A percentile compares a stretch with the other conserved stretches of the same genome.
These are phyloP conservation scores for Onychomys arenicola DNA, from an alignment of 2,797 vertebrate species.

Conservation along the genomic window DNA sequence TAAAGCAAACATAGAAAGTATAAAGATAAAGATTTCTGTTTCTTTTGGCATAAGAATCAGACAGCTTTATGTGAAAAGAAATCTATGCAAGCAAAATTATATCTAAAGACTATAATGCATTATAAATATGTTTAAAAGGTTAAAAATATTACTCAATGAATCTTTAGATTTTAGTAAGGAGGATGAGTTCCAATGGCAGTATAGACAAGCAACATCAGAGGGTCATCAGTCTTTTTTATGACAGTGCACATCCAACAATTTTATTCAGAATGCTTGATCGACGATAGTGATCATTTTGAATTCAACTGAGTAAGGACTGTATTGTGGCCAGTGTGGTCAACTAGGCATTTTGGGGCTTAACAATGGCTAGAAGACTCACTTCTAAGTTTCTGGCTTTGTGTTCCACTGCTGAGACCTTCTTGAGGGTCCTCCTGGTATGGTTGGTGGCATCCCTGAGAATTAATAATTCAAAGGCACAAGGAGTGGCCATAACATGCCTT, in stretches of 20 bases:
- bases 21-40: constrained; percentile 20
- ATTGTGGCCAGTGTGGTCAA: not conserved
- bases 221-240: not conserved
- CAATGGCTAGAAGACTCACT: not conserved
- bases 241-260: not conserved
- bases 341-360: not conserved
- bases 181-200: not conserved
- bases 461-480: not conserved
- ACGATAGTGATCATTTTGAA: not conserved
- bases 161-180: not conserved
- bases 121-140: not conserved
- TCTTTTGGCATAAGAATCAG: constrained; percentile 17
- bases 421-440: not conserved
- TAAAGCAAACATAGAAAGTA: constrained; percentile 24
- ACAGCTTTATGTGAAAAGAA: not conserved
- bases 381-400: not conserved
- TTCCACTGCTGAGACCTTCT: not conserved
- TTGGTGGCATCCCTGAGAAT: not conserved
- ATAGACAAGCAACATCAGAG: not conserved
- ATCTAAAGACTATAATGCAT: constrained; percentile 39
- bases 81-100: not conserved
- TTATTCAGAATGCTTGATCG: not conserved
- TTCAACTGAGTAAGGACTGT: not conserved
- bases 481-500: not conserved
- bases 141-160: not conserved